A percentile compares a stretch with the other conserved stretches of the same genome.
These are phyloP conservation scores for Habropoda laboriosa DNA, from an alignment of 1,140 invertebrate genomes.

Conservation along the genomic window DNA sequence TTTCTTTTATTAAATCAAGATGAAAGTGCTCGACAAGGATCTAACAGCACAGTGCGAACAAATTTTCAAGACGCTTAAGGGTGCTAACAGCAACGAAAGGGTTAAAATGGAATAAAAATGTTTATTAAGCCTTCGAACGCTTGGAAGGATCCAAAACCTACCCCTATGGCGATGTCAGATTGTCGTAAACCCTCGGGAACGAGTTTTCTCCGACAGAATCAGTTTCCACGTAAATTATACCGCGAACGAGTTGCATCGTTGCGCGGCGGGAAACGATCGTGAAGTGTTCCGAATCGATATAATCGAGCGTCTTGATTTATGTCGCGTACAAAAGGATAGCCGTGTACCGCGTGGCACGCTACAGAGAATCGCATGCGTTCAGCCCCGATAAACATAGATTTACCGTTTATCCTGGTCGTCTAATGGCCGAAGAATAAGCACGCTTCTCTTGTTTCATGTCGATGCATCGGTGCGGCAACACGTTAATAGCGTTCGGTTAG, in stretches of 20 bases:
- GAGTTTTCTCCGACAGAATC: neutral
- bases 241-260: neutral
- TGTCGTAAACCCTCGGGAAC: neutral
- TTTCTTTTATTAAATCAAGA: too few relatives aligned
- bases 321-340: neutral
- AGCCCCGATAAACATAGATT: neutral
- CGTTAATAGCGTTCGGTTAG: conserved; percentile 2
- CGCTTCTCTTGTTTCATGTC: conserved; percentile 19
- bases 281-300: neutral
- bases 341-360: neutral
- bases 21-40: too few relatives aligned
- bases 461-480: conserved; percentile 7
- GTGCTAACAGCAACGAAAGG: too few relatives aligned
- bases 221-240: neutral
- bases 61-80: too few relatives aligned
- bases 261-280: neutral
- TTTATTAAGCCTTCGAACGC: too few relatives aligned
- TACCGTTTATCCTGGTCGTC: conserved; percentile 6
- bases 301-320: conserved; percentile 10
- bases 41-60: too few relatives aligned
- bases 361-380: neutral
- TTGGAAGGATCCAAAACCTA: too few relatives aligned
- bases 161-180: neutral
- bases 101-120: too few relatives aligned
- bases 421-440: conserved; percentile 14